Percentiles rank a stretch among this genome's conserved stretches.
These are phyloP conservation scores for Paradoxurus hermaphroditus DNA, from an alignment of 2,113 vertebrate species.

Conservation along the genomic window DNA sequence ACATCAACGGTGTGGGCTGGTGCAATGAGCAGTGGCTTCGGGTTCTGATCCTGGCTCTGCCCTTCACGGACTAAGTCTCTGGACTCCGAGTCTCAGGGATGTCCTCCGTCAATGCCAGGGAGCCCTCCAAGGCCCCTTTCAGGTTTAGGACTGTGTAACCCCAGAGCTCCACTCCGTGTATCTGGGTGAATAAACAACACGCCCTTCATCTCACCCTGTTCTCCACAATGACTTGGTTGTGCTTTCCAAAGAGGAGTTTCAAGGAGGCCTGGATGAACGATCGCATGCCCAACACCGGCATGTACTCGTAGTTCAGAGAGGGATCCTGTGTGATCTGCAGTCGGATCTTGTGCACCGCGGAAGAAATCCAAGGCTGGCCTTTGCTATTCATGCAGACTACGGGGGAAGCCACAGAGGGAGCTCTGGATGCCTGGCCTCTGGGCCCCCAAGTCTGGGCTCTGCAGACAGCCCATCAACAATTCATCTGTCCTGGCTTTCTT, in stretches of 20 bases:
- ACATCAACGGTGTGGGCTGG: not conserved
- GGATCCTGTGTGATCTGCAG: slow-evolving; percentile 83
- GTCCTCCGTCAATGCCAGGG: not conserved
- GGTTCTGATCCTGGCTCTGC: not conserved
- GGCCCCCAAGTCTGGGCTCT: not conserved
- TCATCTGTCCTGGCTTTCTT: not conserved
- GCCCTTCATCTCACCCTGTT: slow-evolving; percentile 84
- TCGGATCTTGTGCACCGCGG: slow-evolving; percentile 81
- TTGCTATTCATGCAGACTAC: slow-evolving; percentile 83
- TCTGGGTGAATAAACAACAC: not conserved
- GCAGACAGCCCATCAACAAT: not conserved
- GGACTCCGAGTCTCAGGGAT: not conserved
- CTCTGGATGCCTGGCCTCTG: rapidly evolving
- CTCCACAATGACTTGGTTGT: slow-evolving; percentile 82
- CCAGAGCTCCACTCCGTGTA: no score
- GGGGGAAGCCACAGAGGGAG: not conserved
- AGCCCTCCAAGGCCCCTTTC: not conserved
- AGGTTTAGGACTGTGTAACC: not conserved
- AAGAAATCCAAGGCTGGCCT: slow-evolving; percentile 77
- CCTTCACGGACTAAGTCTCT: not conserved
- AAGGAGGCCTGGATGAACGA: slow-evolving; percentile 82
- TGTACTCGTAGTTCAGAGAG: slow-evolving; percentile 82
- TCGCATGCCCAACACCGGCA: slow-evolving; percentile 75
- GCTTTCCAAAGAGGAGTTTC: slow-evolving; percentile 84
- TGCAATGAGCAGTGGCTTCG: not conserved